Base-by-base conservation (phyloP, 2,888 invertebrate species). In the Caenorhabditis wallacei region DNA sequence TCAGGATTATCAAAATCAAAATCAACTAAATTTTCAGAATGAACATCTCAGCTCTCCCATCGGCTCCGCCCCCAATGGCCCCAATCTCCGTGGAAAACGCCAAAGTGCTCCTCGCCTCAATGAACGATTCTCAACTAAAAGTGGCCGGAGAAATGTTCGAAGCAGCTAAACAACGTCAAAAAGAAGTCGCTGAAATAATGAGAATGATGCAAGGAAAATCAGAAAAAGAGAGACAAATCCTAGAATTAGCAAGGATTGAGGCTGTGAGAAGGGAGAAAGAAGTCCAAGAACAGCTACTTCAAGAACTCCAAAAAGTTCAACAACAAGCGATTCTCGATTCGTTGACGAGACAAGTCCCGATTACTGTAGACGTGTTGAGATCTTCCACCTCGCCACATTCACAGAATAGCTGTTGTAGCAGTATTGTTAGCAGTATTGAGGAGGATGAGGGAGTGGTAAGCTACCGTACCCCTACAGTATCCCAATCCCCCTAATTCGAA, bases 291-390 rank as follows among this genome's bases (percentile, higher is more conserved):
- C 59, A 71, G 24, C n/a, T n/a, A n/a, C n/a, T n/a, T n/a, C 24
- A 22, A 5, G 46, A 40, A 16, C 30, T 43, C 43, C 13, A 48
- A 13, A 43, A 56, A 18, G n/a, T 20, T n/a, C 24, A 64, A 16
- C 75, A 75, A 51, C 66, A 66, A 20, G 57, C 46, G 48, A 75
- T 75, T 26, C 75, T 75, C n/a, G 75, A 57, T 20, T 51, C 35
- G 26, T 48, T 75, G 2, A 51, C 40, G 1, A 18, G 46, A 8
- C 66, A 66, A 51, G 37, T 48, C 11, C 75, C 75, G 30, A 57
- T 75, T 35, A 75, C 48, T 7, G 56, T 75, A 16, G 75, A 75
- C 24, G 75, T 75, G 37, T 11, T 57, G 35, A 16, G 75, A 35
- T 46, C 75, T 2, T 68, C 75, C n/a, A 59, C 48, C 4, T 64